phyloP scores from a whole-genome alignment of 1,140 invertebrate genomes.

The Watersipora subatra region DNA sequence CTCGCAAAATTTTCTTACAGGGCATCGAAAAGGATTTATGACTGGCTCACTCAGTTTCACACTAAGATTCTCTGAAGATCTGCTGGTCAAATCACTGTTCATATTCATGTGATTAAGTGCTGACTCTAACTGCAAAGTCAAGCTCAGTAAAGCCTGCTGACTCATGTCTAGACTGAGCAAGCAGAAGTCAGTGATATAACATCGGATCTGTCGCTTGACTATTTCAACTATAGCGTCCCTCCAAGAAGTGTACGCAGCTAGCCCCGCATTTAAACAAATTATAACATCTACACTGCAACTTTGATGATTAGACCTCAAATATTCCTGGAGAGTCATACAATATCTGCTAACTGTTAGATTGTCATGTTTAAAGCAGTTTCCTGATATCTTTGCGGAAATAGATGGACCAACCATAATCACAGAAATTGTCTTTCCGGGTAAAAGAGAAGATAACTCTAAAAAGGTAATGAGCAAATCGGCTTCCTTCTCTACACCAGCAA shows the following conservation, averaged over 20 bases:
- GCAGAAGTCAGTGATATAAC: neutral
- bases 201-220: neutral
- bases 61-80: neutral
- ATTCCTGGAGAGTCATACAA: neutral
- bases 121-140: neutral
- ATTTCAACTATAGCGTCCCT: neutral
- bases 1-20: neutral
- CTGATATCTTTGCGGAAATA: neutral
- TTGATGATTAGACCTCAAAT: neutral
- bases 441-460: neutral
- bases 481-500: neutral
- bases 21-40: neutral
- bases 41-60: neutral
- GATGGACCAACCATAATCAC: neutral
- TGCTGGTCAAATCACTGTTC: neutral
- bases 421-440: neutral
- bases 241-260: neutral
- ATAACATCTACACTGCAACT: neutral
- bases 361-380: no score
- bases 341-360: neutral
- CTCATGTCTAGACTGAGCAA: neutral
- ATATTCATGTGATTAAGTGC: no score
- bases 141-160: neutral
- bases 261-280: neutral
- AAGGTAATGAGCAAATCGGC: neutral